These are phyloP conservation scores for Euplexia lucipara DNA, from an alignment of 2,888 invertebrate species.

Conservation along the genomic window DNA sequence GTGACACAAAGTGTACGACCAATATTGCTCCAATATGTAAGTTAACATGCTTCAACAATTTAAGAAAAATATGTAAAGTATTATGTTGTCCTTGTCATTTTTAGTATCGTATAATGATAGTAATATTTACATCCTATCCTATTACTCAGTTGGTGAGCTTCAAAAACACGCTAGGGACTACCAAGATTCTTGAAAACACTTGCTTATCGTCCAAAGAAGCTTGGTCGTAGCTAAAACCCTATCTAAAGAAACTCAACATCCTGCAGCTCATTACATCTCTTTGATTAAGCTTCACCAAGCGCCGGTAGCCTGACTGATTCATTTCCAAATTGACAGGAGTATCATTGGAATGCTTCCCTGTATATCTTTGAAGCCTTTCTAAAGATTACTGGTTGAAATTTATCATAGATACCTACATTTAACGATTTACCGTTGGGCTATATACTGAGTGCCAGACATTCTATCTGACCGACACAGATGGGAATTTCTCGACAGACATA, in stretches of 20 bases:
- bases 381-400: conserved; percentile 28
- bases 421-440: conserved; percentile 46
- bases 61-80: too few species aligned
- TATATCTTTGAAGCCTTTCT: conserved; percentile 9
- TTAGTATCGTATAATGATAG: neutral
- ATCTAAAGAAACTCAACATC: neutral
- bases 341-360: conserved; percentile 11
- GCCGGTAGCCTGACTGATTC: neutral
- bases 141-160: neutral
- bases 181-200: neutral
- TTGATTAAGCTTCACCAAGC: conserved; percentile 5
- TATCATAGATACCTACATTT: conserved; percentile 50
- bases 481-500: conserved; percentile 21
- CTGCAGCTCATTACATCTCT: conserved; percentile 7
- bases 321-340: conserved; percentile 14
- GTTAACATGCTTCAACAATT: too few species aligned
- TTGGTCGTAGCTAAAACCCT: conserved; percentile 3
- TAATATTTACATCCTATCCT: neutral
- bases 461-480: conserved; percentile 29
- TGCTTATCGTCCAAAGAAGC: neutral
- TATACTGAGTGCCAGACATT: conserved; percentile 45
- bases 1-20: too few species aligned
- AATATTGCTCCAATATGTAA: too few species aligned
- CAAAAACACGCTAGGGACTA: neutral
- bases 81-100: neutral